Conservation (phyloP, 2,888 invertebrate genomes). For the Yponomeuta sedellus region DNA sequence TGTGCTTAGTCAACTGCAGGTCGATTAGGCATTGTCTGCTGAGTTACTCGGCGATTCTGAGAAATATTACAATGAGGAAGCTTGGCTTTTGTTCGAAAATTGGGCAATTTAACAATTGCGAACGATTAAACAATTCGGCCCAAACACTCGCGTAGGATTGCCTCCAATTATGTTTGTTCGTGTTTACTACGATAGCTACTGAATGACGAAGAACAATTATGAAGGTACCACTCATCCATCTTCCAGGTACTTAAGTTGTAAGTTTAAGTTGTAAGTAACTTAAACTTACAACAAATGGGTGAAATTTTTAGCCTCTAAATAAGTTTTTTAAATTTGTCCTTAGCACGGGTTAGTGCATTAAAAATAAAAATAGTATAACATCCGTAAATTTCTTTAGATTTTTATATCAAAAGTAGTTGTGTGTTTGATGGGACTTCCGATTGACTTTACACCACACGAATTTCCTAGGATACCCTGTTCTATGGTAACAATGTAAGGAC, state of each 20-base stretch:
- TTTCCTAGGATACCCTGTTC: too few relatives aligned
- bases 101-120: constrained; percentile 41
- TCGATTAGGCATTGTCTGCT: constrained; percentile 17
- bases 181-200: constrained; percentile 23
- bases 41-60: constrained; percentile 35
- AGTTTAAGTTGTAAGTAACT: background rate
- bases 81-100: constrained; percentile 33
- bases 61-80: constrained; percentile 30
- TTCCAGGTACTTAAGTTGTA: background rate
- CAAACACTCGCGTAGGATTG: constrained; percentile 16
- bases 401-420: too few relatives aligned
- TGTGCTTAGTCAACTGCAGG: constrained; percentile 5
- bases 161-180: constrained; percentile 26
- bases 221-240: background rate
- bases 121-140: constrained; percentile 50
- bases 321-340: too few relatives aligned
- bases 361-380: too few relatives aligned
- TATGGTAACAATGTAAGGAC: too few relatives aligned
- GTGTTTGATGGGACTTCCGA: too few relatives aligned
- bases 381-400: too few relatives aligned
- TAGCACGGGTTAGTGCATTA: too few relatives aligned
- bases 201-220: constrained; percentile 24
- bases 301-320: too few relatives aligned
- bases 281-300: too few relatives aligned
- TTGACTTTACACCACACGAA: too few relatives aligned